These are phyloP conservation scores for Labeo rohita DNA, from an alignment of 2,113 vertebrate genomes.

Conservation along the genomic window DNA sequence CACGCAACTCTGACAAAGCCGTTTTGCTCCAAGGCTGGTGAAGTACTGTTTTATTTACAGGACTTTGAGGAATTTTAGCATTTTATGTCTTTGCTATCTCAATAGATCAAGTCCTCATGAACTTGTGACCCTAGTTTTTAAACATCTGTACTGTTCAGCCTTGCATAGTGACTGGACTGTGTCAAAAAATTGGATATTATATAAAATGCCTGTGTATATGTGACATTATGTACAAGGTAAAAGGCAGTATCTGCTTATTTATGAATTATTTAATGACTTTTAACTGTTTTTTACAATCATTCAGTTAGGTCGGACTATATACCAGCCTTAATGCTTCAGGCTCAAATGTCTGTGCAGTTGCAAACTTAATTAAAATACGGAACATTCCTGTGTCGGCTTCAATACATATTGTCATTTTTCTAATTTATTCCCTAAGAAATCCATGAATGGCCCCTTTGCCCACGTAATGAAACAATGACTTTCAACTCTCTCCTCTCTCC, in stretches of 20 bases:
- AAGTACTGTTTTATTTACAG: slow-evolving; percentile 6
- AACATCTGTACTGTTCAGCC: neutral
- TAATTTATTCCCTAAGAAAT: slow-evolving; percentile 77
- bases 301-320: slow-evolving; percentile 7
- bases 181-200: neutral
- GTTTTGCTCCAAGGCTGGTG: neutral
- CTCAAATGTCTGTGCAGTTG: slow-evolving; percentile 30
- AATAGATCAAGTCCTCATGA: neutral
- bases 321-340: neutral
- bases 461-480: slow-evolving; percentile 77
- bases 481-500: slow-evolving; percentile 65
- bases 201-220: neutral
- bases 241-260: neutral
- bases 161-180: neutral
- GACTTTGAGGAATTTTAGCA: neutral
- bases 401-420: slow-evolving; percentile 69
- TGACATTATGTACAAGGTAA: neutral
- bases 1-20: slow-evolving; percentile 13
- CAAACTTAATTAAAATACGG: slow-evolving; percentile 68
- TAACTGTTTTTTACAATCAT: neutral
- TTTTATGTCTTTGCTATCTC: neutral
- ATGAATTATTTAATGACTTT: neutral
- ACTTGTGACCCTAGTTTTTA: neutral
- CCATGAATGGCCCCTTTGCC: slow-evolving; percentile 71
- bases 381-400: slow-evolving; percentile 62